Base-by-base conservation (phyloP, 1,140 invertebrate genomes). In the Drosophila ananassae region DNA sequence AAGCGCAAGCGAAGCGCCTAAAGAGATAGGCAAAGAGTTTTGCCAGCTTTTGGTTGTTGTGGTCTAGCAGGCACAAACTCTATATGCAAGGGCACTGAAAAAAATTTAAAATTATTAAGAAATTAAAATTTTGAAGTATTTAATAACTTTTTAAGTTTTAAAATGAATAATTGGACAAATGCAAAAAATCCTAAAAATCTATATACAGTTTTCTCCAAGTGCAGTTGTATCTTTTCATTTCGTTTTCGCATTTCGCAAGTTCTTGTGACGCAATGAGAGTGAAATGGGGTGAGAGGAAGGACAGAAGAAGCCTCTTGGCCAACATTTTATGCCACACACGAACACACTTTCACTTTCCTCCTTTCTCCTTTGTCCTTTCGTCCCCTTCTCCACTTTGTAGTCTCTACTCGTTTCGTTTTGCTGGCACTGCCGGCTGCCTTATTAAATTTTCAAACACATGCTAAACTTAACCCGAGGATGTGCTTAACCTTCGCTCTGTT, bases 401-500 rank as follows among this genome's bases (percentile, higher is more conserved):
- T 44, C 28, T 41, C n/a, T 13, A 13, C 46, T 34, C 6, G 2
- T 48, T 48, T 67, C 52, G 21, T 37, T 37, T 48, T 79, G 57
- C 24, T 44, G 47, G 12, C 51, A 22, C 34, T 60, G 53, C 46
- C 22, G 71, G 32, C 46, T 75, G 81, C 64, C 82, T 87, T 85
- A 85, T 85, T 85, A 87, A 82, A 87, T 85, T 85, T 85, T 85
- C 81, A 85, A 87, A 85, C 82, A 85, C 81, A 85, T 87, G 82
- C 78, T 87, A 87, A 87, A 89, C 83, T 87, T 87, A 87, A 79
- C 82, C 83, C 83, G 63, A 82, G 82, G 78, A 64, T 82, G 79
- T 89, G 83, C 82, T 87, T 87, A 87, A 87, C 82, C 82, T 87
- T 87, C 79, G 71, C 83, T 89, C 82, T 89, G 74, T 89, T 89